These are phyloP conservation scores for Leucopternis melanops DNA, from an alignment of 2,113 vertebrate species.

Conservation along the genomic window DNA sequence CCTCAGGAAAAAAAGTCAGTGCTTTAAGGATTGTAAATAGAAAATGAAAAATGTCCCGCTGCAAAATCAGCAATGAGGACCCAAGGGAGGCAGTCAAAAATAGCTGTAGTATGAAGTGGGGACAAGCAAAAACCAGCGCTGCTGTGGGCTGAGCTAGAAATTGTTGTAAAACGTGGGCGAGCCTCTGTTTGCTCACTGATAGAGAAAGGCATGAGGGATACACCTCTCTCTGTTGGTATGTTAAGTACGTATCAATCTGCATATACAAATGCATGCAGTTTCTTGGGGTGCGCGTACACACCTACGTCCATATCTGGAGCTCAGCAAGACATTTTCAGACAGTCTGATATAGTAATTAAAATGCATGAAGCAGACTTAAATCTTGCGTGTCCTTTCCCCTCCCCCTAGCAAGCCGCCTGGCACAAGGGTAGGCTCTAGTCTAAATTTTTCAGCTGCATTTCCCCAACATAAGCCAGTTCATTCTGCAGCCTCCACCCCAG, in stretches of 20 bases:
- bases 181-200: background rate
- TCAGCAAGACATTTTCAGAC: background rate
- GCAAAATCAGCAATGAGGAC: background rate
- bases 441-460: background rate
- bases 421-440: background rate
- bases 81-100: background rate
- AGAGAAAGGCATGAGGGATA: background rate
- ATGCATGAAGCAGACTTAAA: slow-evolving; percentile 8
- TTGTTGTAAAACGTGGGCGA: background rate
- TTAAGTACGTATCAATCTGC: background rate
- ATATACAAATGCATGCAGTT: background rate
- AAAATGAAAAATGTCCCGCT: background rate
- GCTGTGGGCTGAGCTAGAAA: background rate
- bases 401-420: background rate
- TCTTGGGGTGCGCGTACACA: background rate
- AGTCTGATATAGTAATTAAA: background rate
- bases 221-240: background rate
- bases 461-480: background rate
- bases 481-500: background rate
- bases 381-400: background rate
- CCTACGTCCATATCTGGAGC: background rate
- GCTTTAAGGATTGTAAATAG: background rate
- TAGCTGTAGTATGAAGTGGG: background rate
- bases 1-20: background rate
- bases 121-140: background rate